These are phyloP conservation scores for Hippasteria phrygiana DNA, from an alignment of 53 echinoderm and acorn worm species.

Conservation along the genomic window DNA sequence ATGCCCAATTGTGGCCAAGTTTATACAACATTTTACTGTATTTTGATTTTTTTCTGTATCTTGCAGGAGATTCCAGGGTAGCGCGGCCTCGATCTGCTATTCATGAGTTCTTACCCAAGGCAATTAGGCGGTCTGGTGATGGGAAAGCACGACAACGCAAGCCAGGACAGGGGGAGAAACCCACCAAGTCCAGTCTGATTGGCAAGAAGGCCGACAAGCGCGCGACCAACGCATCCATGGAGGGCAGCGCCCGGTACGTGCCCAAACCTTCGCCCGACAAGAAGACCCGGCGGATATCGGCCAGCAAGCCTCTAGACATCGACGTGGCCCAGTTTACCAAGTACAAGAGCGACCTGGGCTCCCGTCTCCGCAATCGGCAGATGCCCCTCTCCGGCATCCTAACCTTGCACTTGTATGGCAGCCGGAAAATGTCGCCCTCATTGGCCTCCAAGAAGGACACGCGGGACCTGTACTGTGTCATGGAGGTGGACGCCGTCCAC, in stretches of 20 bases:
- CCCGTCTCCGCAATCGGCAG: constrained; percentile 74
- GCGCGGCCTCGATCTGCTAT: constrained; percentile 65
- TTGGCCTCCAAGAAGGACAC: constrained; percentile 79
- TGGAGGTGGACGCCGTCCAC: constrained; percentile 95
- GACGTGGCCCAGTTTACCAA: constrained; percentile 88
- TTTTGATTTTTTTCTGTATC: too few relatives aligned
- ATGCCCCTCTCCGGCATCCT: constrained; percentile 92
- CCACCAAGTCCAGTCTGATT: constrained; percentile 63
- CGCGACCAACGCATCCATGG: constrained; percentile 40
- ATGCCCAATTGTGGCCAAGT: too few relatives aligned
- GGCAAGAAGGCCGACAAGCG: constrained; percentile 81
- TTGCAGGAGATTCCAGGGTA: constrained; percentile 34
- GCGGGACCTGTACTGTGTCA: constrained; percentile 92
- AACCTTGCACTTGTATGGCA: constrained; percentile 90
- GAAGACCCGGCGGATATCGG: constrained; percentile 82
- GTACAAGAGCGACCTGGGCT: constrained; percentile 89
- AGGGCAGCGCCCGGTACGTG: constrained; percentile 78
- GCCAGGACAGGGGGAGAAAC: constrained; percentile 50
- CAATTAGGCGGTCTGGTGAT: constrained; percentile 50
- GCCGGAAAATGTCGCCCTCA: constrained; percentile 90
- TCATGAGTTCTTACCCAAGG: constrained; percentile 66
- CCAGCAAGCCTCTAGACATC: constrained; percentile 90
- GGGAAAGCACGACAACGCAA: constrained; percentile 54
- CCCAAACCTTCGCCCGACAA: constrained; percentile 93
- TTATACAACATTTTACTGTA: too few relatives aligned